Percentiles rank a stretch among this genome's conserved stretches.
These are phyloP conservation scores for Petrolisthes cinctipes DNA, from an alignment of 2,888 invertebrate genomes.

Conservation along the genomic window DNA sequence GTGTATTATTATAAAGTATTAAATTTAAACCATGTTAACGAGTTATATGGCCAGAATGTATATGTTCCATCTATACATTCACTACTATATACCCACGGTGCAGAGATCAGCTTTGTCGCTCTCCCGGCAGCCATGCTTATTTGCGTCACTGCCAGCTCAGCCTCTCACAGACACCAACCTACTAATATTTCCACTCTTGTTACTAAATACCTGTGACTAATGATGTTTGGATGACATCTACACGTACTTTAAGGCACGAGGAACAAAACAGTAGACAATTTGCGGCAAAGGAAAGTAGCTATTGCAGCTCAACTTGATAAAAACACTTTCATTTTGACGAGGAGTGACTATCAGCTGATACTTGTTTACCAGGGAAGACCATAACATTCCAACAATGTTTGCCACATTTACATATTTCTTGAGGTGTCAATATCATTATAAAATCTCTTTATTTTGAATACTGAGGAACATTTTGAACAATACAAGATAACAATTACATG, in stretches of 20 bases:
- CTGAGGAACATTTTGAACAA: neutral
- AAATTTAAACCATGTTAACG: too few relatives aligned
- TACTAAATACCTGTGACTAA: neutral
- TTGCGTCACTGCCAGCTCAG: neutral
- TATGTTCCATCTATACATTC: neutral
- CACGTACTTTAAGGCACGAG: neutral
- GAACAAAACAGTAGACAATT: slow-evolving; percentile 13
- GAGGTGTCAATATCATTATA: too few relatives aligned
- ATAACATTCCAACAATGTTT: slow-evolving; percentile 30
- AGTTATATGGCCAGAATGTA: too few relatives aligned
- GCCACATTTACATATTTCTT: too few relatives aligned
- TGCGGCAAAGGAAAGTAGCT: neutral
- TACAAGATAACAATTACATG: neutral
- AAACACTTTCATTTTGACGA: slow-evolving; percentile 22
- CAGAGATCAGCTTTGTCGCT: neutral
- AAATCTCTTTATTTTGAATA: neutral
- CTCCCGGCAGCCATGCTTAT: neutral
- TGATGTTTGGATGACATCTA: neutral
- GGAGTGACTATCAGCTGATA: slow-evolving; percentile 40
- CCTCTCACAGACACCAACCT: neutral
- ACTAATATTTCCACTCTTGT: neutral
- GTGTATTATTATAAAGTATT: too few relatives aligned
- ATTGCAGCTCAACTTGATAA: neutral
- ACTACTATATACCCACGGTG: neutral
- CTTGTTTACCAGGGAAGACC: slow-evolving; percentile 43